Percentiles rank a stretch among this genome's conserved stretches.
These are phyloP conservation scores for Caenorhabditis sulstoni DNA, from an alignment of 2,888 invertebrate species.

Conservation along the genomic window DNA sequence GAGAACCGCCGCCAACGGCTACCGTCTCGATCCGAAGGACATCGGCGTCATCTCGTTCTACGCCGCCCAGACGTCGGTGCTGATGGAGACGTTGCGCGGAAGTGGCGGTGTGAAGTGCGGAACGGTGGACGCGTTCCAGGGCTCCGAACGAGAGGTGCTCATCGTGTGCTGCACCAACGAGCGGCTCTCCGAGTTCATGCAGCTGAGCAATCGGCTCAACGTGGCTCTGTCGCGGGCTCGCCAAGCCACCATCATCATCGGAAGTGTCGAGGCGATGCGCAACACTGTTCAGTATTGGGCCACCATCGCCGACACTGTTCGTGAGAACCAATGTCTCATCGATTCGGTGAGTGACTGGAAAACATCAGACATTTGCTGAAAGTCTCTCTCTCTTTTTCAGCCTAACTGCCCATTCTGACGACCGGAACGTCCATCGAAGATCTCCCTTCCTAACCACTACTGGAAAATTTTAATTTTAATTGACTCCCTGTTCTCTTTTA, in stretches of 20 bases:
- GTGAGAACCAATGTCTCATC: conserved; percentile 1
- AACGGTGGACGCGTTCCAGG: conserved; percentile 40
- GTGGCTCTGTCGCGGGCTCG: conserved; percentile 35
- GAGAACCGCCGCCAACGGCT: too few relatives aligned
- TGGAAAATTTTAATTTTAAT: too few relatives aligned
- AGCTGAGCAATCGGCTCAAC: conserved; percentile 25
- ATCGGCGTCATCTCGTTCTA: conserved; percentile 46
- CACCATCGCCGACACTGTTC: not conserved
- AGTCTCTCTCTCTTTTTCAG: not conserved
- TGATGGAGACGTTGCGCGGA: conserved; percentile 13
- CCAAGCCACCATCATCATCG: conserved; percentile 32
- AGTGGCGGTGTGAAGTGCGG: conserved; percentile 33
- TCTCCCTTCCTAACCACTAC: too few relatives aligned
- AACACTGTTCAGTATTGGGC: conserved; percentile 17
- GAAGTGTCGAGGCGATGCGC: conserved; percentile 13
- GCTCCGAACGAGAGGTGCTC: conserved; percentile 32
- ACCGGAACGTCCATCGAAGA: too few relatives aligned
- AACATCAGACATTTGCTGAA: too few relatives aligned
- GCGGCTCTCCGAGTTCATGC: conserved; percentile 31
- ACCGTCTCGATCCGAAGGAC: not conserved
- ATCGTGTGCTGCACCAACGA: conserved; percentile 32
- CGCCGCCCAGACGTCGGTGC: conserved; percentile 22
- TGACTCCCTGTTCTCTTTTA: too few relatives aligned
- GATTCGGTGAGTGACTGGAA: conserved; percentile 12
- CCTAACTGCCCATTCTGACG: not conserved